Conservation (phyloP, 2,797 vertebrate genomes). For the Neomorphus geoffroyi region DNA sequence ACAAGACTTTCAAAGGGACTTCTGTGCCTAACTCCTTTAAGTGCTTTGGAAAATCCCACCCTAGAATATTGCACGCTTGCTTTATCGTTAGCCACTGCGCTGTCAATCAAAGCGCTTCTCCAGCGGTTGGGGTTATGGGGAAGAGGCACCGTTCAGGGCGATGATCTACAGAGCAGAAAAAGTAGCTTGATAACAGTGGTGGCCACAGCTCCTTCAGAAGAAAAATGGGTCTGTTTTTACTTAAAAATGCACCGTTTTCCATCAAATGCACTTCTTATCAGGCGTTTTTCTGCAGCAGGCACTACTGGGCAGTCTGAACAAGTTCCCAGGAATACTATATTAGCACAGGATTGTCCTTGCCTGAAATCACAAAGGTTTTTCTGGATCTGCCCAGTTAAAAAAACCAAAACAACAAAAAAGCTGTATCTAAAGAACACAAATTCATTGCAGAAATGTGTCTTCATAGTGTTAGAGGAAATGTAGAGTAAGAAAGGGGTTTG, state of each 20-base stretch:
- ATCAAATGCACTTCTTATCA: background rate
- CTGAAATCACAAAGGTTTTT: background rate
- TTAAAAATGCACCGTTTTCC: background rate
- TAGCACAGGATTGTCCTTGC: background rate
- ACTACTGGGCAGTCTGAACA: background rate
- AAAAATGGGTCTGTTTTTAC: background rate
- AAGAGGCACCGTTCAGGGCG: background rate
- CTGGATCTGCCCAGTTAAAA: background rate
- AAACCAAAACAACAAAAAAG: background rate
- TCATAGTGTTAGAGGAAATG: background rate
- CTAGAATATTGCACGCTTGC: slow-evolving; percentile 57
- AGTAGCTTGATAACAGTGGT: background rate
- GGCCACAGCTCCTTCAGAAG: background rate
- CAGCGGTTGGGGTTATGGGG: slow-evolving; percentile 4
- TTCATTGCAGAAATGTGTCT: background rate
- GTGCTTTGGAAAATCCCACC: slow-evolving; percentile 69
- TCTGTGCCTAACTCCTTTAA: slow-evolving; percentile 69
- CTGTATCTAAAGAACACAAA: background rate
- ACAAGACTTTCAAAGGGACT: slow-evolving; percentile 69
- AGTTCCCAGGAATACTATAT: background rate
- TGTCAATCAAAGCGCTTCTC: slow-evolving; percentile 49
- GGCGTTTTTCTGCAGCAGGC: background rate
- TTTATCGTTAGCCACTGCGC: slow-evolving; percentile 23
- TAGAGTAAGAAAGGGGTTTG: background rate
- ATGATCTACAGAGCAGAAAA: background rate